Conservation (phyloP, 1,140 invertebrate genomes). For the Sinonovacula constricta region DNA sequence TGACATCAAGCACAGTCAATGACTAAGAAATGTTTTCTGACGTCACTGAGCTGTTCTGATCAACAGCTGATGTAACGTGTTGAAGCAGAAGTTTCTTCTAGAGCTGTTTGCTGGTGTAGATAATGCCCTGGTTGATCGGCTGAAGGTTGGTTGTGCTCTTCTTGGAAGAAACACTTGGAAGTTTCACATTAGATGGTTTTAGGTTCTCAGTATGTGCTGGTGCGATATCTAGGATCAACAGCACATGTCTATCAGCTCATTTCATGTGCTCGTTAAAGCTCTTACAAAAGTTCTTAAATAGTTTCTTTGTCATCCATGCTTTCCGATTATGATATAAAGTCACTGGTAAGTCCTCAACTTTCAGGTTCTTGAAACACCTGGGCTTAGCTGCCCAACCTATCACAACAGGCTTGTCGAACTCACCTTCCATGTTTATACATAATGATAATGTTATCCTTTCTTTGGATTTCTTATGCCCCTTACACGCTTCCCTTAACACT, state of each 20-base stretch:
- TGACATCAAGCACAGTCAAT: too few species aligned
- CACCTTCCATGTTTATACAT: constrained; percentile 48
- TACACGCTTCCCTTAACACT: constrained; percentile 47
- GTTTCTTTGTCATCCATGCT: constrained; percentile 33
- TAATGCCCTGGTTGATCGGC: constrained; percentile 20
- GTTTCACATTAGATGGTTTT: constrained; percentile 38
- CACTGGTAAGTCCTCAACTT: constrained; percentile 51
- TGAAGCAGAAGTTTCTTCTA: constrained; percentile 34
- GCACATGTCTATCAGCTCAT: constrained; percentile 36
- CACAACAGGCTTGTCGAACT: constrained; percentile 46
- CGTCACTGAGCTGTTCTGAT: too few species aligned
- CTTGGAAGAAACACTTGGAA: constrained; percentile 29
- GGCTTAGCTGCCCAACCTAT: constrained; percentile 51
- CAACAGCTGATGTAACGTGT: too few species aligned
- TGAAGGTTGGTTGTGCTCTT: constrained; percentile 22
- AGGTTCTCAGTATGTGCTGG: constrained; percentile 46
- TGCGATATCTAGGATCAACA: constrained; percentile 53
- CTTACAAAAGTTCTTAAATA: constrained; percentile 54
- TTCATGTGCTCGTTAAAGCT: constrained; percentile 45
- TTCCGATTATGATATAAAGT: constrained; percentile 50
- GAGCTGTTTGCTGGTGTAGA: constrained; percentile 18
- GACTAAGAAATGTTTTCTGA: too few species aligned
- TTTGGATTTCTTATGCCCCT: constrained; percentile 61
- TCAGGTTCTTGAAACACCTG: constrained; percentile 51
- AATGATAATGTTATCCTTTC: constrained; percentile 56